Conservation (phyloP, 2,113 vertebrate species). For the Siniperca knerii region DNA sequence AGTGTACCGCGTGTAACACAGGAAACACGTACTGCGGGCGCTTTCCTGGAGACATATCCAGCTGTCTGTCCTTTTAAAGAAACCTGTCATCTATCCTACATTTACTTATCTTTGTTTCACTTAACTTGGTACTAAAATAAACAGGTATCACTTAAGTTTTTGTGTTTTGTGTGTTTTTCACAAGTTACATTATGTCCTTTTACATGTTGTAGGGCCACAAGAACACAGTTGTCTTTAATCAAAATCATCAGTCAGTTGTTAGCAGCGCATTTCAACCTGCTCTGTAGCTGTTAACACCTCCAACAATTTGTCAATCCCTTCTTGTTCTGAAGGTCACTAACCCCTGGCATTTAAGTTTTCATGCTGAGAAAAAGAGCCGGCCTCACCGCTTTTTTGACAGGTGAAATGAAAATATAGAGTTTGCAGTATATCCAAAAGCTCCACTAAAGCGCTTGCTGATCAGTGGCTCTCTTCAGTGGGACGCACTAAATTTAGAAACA, state of each 20-base stretch:
- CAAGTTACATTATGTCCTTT: background rate
- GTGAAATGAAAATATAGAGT: slow-evolving; percentile 62
- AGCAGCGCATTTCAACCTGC: background rate
- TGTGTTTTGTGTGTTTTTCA: background rate
- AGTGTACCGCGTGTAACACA: slow-evolving; percentile 85
- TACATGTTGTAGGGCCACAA: background rate
- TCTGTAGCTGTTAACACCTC: background rate
- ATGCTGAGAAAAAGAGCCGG: slow-evolving; percentile 24
- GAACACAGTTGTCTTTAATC: background rate
- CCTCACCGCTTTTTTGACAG: slow-evolving; percentile 40
- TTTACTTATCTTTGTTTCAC: background rate
- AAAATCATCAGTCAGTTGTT: background rate
- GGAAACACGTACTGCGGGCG: slow-evolving; percentile 87
- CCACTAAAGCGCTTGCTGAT: background rate
- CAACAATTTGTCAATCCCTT: background rate
- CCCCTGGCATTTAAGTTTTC: slow-evolving; percentile 34
- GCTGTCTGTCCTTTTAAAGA: slow-evolving; percentile 78
- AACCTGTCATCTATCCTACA: background rate
- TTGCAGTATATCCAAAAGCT: slow-evolving; percentile 20
- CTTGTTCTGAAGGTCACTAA: slow-evolving; percentile 26
- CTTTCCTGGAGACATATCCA: slow-evolving; percentile 78
- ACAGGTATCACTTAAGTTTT: background rate
- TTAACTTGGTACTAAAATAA: slow-evolving; percentile 50
- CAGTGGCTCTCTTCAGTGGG: background rate
- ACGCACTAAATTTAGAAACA: slow-evolving; percentile 8